Evolutionary conservation across 2,888 invertebrate species (phyloP), one percentile per base, ranked within the genome.

Genomic region (Glaucopsyche alexis): DNA sequence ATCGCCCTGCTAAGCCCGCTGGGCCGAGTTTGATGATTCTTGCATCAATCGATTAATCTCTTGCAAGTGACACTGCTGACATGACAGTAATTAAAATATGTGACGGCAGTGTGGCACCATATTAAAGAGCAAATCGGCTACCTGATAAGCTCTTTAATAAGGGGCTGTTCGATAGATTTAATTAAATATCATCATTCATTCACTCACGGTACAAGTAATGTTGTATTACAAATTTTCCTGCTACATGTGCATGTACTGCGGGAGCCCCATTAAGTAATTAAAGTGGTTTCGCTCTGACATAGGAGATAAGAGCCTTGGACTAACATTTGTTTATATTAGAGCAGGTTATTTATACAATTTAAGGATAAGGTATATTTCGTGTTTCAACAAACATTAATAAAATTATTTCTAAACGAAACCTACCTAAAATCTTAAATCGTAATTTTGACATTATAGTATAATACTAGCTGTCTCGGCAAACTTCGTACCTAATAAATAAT

Each of bases 281-380:
- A 60, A 60, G 60, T 60, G 60, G 60, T 60, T 60, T 60, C 7
- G 29, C 60, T 60, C 29, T 55, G 55, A 55, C 29, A 60, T 60
- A 60, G 19, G 55, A 55, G 55, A 55, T 55, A 55, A 55, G 29
- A 60, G 60, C 60, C 60, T 60, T 60, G 60, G 6, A 60, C 60
- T 38, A 60, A 60, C 29, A 60, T 55, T 55, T 5, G 55, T 19
- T 55, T 19, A 11, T 19, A 8, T 55, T 55, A 55, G 9, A 16
- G 16, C 11, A 55, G 5, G 19, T 55, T 4, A 11, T 9, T 55
- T 7, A 42, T 42, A 42, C 7, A 7, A 42, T 42, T 42, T 42
- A 29, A 29, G 7, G 42, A 7, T 42, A 5, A 42, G 7, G 42
- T 42, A 6, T 29, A 29, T 4, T 29, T 4, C 29, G 8, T 42